Evolutionary conservation across 2,888 invertebrate species (phyloP).

Genomic region (Nomada flava): DNA sequence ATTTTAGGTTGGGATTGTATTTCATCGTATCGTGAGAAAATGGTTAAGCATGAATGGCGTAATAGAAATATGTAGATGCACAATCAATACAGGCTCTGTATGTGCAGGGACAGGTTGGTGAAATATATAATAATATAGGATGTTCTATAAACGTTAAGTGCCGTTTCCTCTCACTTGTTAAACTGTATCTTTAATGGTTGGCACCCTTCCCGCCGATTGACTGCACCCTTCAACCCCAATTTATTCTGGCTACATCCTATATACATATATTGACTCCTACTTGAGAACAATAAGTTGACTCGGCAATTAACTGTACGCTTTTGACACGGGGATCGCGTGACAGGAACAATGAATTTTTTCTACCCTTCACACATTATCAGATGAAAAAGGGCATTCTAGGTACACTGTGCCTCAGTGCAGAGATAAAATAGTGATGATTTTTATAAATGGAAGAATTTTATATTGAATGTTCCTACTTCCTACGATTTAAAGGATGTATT

Average conservation of each 20-base stretch:
- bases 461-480: background rate
- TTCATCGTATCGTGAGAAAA: too few relatives aligned
- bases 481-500: too few relatives aligned
- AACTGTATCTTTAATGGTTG: constrained; percentile 36
- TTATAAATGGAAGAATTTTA: background rate
- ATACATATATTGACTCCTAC: constrained; percentile 41
- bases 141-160: constrained; percentile 50
- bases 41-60: too few relatives aligned
- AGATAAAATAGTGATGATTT: background rate
- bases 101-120: too few relatives aligned
- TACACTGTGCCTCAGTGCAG: background rate
- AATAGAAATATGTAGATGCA: too few relatives aligned
- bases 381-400: background rate
- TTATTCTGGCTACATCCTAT: constrained; percentile 36
- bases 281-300: constrained; percentile 60
- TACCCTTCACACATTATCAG: constrained; percentile 27
- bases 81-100: too few relatives aligned
- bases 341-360: constrained; percentile 52
- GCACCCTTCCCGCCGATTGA: constrained; percentile 49
- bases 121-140: constrained; percentile 48
- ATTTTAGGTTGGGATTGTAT: too few relatives aligned
- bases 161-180: constrained; percentile 50
- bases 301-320: constrained; percentile 56
- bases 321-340: constrained; percentile 46
- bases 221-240: constrained; percentile 49